These are phyloP conservation scores for Porites lobata DNA, from an alignment of 92 coral and sea anemone species.

Conservation along the genomic window DNA sequence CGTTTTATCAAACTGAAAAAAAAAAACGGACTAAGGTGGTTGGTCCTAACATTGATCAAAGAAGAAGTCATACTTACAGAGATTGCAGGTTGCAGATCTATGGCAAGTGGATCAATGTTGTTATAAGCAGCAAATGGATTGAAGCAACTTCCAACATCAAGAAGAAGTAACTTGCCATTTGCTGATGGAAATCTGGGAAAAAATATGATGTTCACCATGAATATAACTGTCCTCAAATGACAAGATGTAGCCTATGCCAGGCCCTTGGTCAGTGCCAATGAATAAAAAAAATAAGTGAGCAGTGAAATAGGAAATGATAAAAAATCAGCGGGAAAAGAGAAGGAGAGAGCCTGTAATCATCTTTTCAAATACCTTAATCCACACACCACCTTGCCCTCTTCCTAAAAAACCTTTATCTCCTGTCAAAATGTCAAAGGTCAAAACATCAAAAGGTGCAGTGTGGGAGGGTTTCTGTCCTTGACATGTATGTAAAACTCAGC, in stretches of 20 bases:
- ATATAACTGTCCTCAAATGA: background rate
- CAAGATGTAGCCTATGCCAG: background rate
- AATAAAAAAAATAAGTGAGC: too few relatives aligned
- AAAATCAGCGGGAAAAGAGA: too few relatives aligned
- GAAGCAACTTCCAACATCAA: conserved; percentile 99
- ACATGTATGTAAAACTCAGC: too few relatives aligned
- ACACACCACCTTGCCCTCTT: too few relatives aligned
- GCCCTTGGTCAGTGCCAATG: background rate
- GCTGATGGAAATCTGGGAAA: conserved; percentile 26
- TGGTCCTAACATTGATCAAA: background rate
- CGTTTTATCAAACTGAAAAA: too few relatives aligned
- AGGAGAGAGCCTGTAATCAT: too few relatives aligned
- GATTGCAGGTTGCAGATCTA: conserved; percentile 92
- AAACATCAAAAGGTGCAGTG: too few relatives aligned
- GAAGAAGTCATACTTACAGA: background rate
- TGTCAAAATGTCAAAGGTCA: too few relatives aligned
- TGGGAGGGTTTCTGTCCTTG: too few relatives aligned
- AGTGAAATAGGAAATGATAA: too few relatives aligned
- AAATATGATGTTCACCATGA: background rate
- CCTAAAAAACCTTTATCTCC: too few relatives aligned
- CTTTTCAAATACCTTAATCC: too few relatives aligned
- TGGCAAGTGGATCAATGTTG: conserved; percentile 78
- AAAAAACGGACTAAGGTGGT: background rate
- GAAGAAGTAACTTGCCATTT: conserved; percentile 70
- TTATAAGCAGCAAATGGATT: conserved; percentile 81